Evolutionary conservation across 2,113 vertebrate genomes (phyloP), one percentile per base, ranked within the genome.

Genomic region (Apistogramma diplotaenia): DNA sequence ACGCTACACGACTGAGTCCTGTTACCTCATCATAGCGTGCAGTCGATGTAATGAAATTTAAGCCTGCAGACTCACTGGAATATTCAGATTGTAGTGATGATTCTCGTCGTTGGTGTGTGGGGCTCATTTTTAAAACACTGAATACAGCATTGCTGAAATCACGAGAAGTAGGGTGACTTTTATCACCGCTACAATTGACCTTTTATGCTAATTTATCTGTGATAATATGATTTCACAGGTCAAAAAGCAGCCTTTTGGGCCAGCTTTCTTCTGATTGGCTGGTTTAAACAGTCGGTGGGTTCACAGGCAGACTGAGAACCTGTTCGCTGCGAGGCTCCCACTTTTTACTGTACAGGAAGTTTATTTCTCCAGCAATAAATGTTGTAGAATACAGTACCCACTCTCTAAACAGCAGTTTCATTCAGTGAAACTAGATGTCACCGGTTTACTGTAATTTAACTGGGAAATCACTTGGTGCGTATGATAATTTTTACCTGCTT

Each of bases 41-140:
- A 29, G 16, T 49, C 3, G 19, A 19, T 3, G 25, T 46, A 70
- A 27, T 29, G 16, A n/a, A n/a, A 70, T 49, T 27, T 49, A 67
- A 67, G 27, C 40, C 23, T 0, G 0, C 0, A 27, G 23, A 49
- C 23, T 29, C 23, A 49, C 16, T 70, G 18, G 18, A 70, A 31
- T 51, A 51, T 51, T 46, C 16, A 70, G 19, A 70, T 1, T 46
- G 37, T 10, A 11, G 21, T 0, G 15, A 67, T 67, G 18, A 67
- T 11, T 43, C 61, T 18, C 37, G 43, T 67, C 37, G n/a, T n/a
- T 67, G 15, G 61, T 2, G 15, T 65, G n/a, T 65, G 33, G 37
- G 15, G 21, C 33, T 40, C 16, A 8, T 46, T 67, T 4, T 27
- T 46, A 4, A 67, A 67, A 27, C 3, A 3, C 19, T 67, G 23